Evolutionary conservation across 2,113 vertebrate species (phyloP).

Genomic region (Elaphurus davidianus): DNA sequence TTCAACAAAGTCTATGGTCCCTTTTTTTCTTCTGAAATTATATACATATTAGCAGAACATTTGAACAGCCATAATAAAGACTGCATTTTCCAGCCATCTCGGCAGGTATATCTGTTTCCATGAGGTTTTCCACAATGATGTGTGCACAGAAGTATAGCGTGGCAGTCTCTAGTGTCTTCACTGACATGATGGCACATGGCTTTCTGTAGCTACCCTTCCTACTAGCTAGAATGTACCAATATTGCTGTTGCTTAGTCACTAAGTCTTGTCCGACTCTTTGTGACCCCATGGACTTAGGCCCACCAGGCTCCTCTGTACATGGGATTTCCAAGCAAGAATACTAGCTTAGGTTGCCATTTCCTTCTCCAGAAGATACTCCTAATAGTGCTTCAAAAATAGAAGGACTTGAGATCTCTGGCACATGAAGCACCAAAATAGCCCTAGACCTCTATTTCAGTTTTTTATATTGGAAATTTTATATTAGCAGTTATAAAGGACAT

Average conservation of each 20-base stretch:
- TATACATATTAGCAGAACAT: neutral
- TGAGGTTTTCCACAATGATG: neutral
- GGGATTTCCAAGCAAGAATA: neutral
- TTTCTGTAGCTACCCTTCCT: neutral
- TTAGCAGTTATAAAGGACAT: neutral
- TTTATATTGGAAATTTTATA: neutral
- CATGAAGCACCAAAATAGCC: neutral
- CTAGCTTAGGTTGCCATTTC: neutral
- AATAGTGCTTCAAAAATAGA: neutral
- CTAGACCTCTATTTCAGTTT: neutral
- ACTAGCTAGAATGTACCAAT: neutral
- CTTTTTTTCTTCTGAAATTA: neutral
- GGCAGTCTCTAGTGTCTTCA: neutral
- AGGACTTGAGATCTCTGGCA: neutral
- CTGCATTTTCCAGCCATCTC: neutral
- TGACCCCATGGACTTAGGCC: neutral
- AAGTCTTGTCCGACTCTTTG: accelerated
- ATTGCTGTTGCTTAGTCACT: neutral
- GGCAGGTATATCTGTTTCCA: neutral
- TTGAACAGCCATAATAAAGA: neutral
- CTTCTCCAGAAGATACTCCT: neutral
- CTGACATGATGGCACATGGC: neutral
- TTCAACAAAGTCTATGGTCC: neutral
- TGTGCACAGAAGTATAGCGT: neutral
- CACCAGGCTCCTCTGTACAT: neutral